Evolutionary conservation across 2,888 invertebrate species (phyloP).

Genomic region (Penaeus monodon): DNA sequence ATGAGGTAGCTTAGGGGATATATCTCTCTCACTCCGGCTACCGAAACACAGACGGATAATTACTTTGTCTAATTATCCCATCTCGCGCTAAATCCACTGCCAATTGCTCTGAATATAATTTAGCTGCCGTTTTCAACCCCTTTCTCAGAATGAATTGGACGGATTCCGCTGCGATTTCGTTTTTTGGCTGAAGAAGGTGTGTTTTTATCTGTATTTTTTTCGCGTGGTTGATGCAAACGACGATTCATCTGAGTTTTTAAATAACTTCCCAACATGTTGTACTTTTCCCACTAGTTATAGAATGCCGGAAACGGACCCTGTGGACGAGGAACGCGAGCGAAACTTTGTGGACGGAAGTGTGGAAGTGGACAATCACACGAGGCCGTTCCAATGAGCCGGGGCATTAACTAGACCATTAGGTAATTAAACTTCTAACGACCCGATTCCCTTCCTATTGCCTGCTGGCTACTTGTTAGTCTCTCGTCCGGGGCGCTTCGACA

Average conservation of each 20-base stretch:
- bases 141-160: slow-evolving; percentile 26
- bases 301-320: not conserved
- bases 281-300: not conserved
- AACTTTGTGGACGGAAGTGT: not conserved
- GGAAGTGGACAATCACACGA: slow-evolving; percentile 25
- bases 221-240: too few species aligned
- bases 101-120: slow-evolving; percentile 38
- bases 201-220: too few species aligned
- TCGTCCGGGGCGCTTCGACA: not conserved
- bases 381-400: slow-evolving; percentile 38
- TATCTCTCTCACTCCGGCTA: slow-evolving; percentile 1
- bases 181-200: not conserved
- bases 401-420: slow-evolving; percentile 50
- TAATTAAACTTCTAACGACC: slow-evolving; percentile 50
- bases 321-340: not conserved
- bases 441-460: slow-evolving; percentile 53
- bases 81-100: slow-evolving; percentile 36
- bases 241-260: too few species aligned
- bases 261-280: too few species aligned
- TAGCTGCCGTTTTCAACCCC: slow-evolving; percentile 1
- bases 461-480: slow-evolving; percentile 31
- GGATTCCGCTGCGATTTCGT: not conserved
- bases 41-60: slow-evolving; percentile 38
- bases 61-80: slow-evolving; percentile 26
- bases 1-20: slow-evolving; percentile 3